Conservation (phyloP, 2,888 invertebrate species). For the Chrysolina haemoptera region DNA sequence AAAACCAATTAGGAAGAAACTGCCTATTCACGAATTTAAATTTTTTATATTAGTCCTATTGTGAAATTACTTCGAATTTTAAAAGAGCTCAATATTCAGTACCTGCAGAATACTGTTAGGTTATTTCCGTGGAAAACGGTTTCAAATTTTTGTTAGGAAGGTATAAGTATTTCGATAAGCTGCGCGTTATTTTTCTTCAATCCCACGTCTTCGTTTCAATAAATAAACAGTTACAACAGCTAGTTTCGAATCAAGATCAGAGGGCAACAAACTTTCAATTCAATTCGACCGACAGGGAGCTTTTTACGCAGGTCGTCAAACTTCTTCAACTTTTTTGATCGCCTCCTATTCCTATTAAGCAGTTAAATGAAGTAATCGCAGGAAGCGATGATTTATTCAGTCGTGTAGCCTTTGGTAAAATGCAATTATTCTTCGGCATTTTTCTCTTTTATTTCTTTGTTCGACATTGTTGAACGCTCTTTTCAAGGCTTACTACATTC, state of each 20-base stretch:
- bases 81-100: too few species aligned
- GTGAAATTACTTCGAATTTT: too few species aligned
- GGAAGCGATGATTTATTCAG: conserved; percentile 44
- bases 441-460: conserved; percentile 40
- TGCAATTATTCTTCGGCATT: conserved; percentile 42
- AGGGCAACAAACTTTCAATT: conserved; percentile 33
- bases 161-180: conserved; percentile 7
- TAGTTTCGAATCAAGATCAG: conserved; percentile 10
- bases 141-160: too few species aligned
- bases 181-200: background rate
- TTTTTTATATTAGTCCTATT: too few species aligned
- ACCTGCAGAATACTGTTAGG: too few species aligned
- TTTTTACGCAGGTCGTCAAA: conserved; percentile 43
- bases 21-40: too few species aligned
- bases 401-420: conserved; percentile 31
- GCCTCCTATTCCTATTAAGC: conserved; percentile 40
- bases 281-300: conserved; percentile 12
- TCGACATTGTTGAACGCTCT: conserved; percentile 32
- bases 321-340: conserved; percentile 38
- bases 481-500: conserved; percentile 44
- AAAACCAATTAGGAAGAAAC: too few species aligned
- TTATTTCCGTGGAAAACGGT: too few species aligned
- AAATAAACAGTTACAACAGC: conserved; percentile 16
- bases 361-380: conserved; percentile 49
- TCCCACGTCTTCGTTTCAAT: background rate